phyloP scores from a whole-genome alignment of 1,140 invertebrate genomes.

The Leptinotarsa defecta region DNA sequence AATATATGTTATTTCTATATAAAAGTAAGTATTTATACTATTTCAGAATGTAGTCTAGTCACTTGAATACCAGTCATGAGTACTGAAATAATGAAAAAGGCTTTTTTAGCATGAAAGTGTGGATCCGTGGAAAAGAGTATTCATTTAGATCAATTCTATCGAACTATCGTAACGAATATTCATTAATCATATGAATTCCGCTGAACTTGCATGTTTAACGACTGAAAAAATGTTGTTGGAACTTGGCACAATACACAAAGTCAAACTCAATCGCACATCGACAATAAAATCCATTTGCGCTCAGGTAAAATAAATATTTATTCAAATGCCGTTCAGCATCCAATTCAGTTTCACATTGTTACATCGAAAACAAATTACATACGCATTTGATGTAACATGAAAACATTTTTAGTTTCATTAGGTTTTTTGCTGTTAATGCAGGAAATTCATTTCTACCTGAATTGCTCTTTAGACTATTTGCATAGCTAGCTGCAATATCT shows the following conservation, averaged over 20 bases:
- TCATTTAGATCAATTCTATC: too few relatives aligned
- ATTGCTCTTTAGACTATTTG: background rate
- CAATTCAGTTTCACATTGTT: background rate
- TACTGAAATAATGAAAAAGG: too few relatives aligned
- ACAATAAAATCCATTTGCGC: constrained; percentile 5
- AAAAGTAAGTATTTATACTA: too few relatives aligned
- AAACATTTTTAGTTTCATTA: background rate
- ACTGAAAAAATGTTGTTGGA: background rate
- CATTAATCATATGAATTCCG: background rate
- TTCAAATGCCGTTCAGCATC: background rate
- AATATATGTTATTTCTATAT: too few relatives aligned
- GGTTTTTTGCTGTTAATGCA: constrained; percentile 2
- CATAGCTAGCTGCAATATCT: background rate
- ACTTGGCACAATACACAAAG: background rate
- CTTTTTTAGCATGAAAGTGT: too few relatives aligned
- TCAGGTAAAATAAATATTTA: constrained; percentile 4
- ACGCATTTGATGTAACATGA: background rate
- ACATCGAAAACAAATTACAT: constrained; percentile 9
- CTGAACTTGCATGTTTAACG: background rate
- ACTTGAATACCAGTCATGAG: too few relatives aligned
- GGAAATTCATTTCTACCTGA: constrained; percentile 10
- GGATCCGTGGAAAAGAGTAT: too few relatives aligned
- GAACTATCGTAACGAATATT: too few relatives aligned
- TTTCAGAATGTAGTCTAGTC: too few relatives aligned
- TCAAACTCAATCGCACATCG: background rate